These are phyloP conservation scores for Plusia festucae DNA, from an alignment of 2,888 invertebrate species.

Conservation along the genomic window DNA sequence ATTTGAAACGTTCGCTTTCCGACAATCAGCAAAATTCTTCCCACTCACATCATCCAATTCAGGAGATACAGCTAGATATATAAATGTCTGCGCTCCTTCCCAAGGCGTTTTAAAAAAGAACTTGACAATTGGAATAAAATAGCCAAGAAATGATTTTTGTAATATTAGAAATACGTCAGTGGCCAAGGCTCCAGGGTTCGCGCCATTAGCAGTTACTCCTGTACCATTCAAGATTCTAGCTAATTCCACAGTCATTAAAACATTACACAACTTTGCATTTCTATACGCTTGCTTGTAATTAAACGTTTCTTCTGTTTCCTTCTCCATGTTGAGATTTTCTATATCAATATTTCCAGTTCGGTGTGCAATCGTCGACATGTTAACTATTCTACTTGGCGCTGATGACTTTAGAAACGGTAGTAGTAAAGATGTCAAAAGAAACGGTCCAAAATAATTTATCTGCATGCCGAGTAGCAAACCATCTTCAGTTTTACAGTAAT, in stretches of 20 bases:
- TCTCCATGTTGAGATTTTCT: conserved; percentile 69
- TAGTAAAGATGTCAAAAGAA: conserved; percentile 91
- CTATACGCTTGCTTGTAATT: conserved; percentile 51
- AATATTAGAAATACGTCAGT: conserved; percentile 90
- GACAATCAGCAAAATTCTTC: conserved; percentile 90
- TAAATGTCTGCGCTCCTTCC: conserved; percentile 85
- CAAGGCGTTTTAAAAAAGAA: conserved; percentile 67
- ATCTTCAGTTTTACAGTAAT: conserved; percentile 87
- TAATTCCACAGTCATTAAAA: conserved; percentile 92
- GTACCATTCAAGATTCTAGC: conserved; percentile 91
- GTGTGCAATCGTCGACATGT: conserved; percentile 76
- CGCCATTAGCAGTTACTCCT: conserved; percentile 92
- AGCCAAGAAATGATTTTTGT: conserved; percentile 48
- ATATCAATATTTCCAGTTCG: conserved; percentile 67
- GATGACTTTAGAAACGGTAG: conserved; percentile 80
- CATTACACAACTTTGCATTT: conserved; percentile 93
- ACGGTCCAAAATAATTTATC: conserved; percentile 90
- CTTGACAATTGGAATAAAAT: conserved; percentile 76
- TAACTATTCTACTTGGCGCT: conserved; percentile 79
- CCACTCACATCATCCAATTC: conserved; percentile 89
- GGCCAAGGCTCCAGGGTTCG: conserved; percentile 93
- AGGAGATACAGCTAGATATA: conserved; percentile 88
- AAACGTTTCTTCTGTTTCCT: conserved; percentile 57
- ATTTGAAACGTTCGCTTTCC: conserved; percentile 73
- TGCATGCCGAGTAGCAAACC: conserved; percentile 90